Percentiles rank a stretch among this genome's conserved stretches.
These are phyloP conservation scores for Archivesica marissinica DNA, from an alignment of 1,140 invertebrate genomes.

Conservation along the genomic window DNA sequence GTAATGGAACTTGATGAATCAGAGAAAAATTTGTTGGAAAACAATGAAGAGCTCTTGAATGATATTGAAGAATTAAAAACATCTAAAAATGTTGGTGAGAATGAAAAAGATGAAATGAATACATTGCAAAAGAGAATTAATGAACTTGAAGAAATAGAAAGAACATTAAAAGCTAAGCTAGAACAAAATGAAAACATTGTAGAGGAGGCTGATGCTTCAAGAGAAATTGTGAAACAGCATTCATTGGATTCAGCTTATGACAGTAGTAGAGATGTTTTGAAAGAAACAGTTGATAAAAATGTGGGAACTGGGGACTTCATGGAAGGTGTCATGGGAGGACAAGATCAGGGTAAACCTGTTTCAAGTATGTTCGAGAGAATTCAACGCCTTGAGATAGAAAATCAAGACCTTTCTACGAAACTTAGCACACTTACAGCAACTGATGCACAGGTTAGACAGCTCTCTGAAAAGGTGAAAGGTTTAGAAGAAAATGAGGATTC, in stretches of 20 bases:
- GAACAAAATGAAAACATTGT: conserved; percentile 13
- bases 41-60: conserved; percentile 59
- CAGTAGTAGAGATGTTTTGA: neutral
- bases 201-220: neutral
- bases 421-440: conserved; percentile 64
- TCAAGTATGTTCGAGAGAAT: conserved; percentile 74
- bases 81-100: neutral
- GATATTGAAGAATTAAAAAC: conserved; percentile 55
- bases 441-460: conserved; percentile 67
- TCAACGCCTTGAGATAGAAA: conserved; percentile 74
- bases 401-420: conserved; percentile 67
- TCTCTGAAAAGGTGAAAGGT: conserved; percentile 74
- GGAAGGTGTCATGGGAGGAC: conserved; percentile 52
- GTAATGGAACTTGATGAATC: conserved; percentile 70
- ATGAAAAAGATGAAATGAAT: conserved; percentile 43
- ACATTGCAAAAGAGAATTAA: conserved; percentile 65
- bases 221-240: conserved; percentile 30
- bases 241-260: conserved; percentile 36
- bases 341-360: conserved; percentile 64
- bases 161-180: neutral
- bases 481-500: conserved; percentile 78
- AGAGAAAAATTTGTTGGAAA: conserved; percentile 64
- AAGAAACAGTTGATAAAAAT: conserved; percentile 45
- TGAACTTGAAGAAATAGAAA: conserved; percentile 68
- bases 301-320: conserved; percentile 66